Conservation (phyloP, 2,888 invertebrate genomes). For the Digitonthophagus gazella region DNA sequence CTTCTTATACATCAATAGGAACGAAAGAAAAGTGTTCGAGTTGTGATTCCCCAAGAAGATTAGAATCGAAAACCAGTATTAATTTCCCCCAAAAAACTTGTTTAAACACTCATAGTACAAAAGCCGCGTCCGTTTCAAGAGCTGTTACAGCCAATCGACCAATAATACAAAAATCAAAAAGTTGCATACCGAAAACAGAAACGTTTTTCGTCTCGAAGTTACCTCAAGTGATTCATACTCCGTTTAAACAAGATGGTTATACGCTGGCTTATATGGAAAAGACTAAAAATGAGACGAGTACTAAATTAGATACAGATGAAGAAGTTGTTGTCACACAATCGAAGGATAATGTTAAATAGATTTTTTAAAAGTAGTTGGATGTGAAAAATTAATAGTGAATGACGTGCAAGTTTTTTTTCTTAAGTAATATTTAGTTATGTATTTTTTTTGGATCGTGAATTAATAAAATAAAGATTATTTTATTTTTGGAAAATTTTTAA, state of each 20-base stretch:
- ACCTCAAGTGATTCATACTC: conserved; percentile 1
- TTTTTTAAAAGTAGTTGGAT: too few relatives aligned
- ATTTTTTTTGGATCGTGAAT: too few relatives aligned
- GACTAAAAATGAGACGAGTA: conserved; percentile 13
- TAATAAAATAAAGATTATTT: too few relatives aligned
- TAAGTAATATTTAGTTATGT: too few relatives aligned
- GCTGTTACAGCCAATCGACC: not conserved
- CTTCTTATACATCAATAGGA: not conserved
- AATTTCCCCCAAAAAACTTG: too few relatives aligned
- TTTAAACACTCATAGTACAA: not conserved
- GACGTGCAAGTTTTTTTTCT: too few relatives aligned
- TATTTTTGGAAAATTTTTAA: too few relatives aligned
- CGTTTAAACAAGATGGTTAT: conserved; percentile 30
- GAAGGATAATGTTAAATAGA: not conserved
- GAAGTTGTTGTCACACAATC: not conserved
- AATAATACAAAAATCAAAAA: conserved; percentile 19
- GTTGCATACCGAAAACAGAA: conserved; percentile 7
- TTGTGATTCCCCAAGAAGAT: not conserved
- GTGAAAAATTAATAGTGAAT: too few relatives aligned
- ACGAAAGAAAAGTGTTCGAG: not conserved
- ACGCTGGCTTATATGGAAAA: conserved; percentile 29
- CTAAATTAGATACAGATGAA: too few relatives aligned
- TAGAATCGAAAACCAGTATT: not conserved
- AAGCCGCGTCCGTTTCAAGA: conserved; percentile 8
- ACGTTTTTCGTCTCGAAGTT: not conserved